Evolutionary conservation across 2,797 vertebrate species (phyloP), one percentile per base, ranked within the genome.

Genomic region (Alfaro cultratus): DNA sequence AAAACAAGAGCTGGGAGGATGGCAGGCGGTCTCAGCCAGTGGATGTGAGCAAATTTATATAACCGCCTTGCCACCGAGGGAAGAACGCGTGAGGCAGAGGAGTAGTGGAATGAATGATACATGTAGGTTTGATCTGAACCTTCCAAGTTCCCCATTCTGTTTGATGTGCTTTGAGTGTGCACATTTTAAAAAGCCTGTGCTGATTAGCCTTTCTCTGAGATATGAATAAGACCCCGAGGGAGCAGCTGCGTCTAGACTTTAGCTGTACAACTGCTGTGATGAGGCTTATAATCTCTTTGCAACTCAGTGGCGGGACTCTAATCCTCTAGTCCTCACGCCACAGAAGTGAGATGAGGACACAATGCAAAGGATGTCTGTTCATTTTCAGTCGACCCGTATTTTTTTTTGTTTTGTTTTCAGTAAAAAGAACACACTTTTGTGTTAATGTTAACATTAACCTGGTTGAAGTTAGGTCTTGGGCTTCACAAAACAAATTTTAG

Each of bases 81-180:
- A 80, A 77, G 78, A 82, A 85, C 49, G 87, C 68, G 43, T 74
- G 80, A 53, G 67, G 49, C 55, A 46, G 72, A 76, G 75, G 76
- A 79, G 73, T 39, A 36, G 79, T 82, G 80, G 81, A 87, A 88
- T 88, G 92, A 90, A 91, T 84, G 93, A 92, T 90, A 85, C 86
- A 87, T 88, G 80, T 89, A 87, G 87, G 91, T 89, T 70, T 90
- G 86, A 90, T 86, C 83, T 90, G 83, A 92, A 92, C 88, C 91
- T 87, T 90, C 76, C 86, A 62, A 82, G 87, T 91, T 85, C 87
- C 90, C 76, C 64, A 76, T 84, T 88, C 85, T 78, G 84, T 93
- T 92, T 93, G 88, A 92, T 88, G 91, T 86, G 76, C 82, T 81
- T 57, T 79, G 86, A 90, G 85, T 88, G 82, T 86, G 90, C 85